These are phyloP conservation scores for Spisula solida DNA, from an alignment of 2,888 invertebrate genomes.

Conservation along the genomic window DNA sequence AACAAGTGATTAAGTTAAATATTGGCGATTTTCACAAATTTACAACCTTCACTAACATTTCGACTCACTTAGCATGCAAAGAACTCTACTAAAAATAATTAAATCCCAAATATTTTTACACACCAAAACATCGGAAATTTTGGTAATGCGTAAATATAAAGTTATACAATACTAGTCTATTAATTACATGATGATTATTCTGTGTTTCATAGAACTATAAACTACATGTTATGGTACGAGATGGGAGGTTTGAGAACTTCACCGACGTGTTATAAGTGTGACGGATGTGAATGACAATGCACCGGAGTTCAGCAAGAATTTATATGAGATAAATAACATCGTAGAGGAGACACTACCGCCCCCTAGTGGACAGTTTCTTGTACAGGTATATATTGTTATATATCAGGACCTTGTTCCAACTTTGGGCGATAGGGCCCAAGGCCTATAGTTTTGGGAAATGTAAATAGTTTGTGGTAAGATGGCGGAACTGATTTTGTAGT, in stretches of 20 bases:
- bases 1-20: too few relatives aligned
- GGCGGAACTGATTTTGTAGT: background rate
- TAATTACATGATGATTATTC: too few relatives aligned
- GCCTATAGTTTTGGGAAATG: background rate
- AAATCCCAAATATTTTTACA: too few relatives aligned
- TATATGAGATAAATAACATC: constrained; percentile 77
- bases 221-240: constrained; percentile 88
- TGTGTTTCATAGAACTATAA: constrained; percentile 89
- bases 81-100: too few relatives aligned
- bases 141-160: too few relatives aligned
- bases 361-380: constrained; percentile 70
- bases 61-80: too few relatives aligned
- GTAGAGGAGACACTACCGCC: constrained; percentile 79
- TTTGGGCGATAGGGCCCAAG: background rate
- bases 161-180: background rate
- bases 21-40: too few relatives aligned
- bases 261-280: constrained; percentile 85
- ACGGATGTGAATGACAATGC: constrained; percentile 99
- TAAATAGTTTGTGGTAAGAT: too few relatives aligned
- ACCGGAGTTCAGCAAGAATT: constrained; percentile 94
- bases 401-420: background rate
- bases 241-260: constrained; percentile 95
- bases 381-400: constrained; percentile 70
- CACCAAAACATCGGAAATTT: too few relatives aligned
- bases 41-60: too few relatives aligned